Evolutionary conservation across 2,113 vertebrate genomes (phyloP), one percentile per base, ranked within the genome.

Genomic region (Nycticryphes semicollaris): DNA sequence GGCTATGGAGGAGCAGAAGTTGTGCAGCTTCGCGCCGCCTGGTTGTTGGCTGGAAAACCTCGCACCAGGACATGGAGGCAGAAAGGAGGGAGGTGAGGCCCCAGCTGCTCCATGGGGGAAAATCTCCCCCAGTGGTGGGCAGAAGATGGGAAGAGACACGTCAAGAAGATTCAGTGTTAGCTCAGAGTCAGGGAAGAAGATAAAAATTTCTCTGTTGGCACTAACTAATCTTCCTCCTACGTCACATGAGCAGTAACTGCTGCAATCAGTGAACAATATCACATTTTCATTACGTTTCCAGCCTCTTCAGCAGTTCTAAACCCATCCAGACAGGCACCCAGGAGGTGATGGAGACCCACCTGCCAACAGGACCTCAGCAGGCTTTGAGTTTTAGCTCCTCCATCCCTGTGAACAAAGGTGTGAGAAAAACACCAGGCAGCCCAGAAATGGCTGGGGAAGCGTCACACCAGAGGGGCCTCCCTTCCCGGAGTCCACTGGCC

Each of bases 221-320:
- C 28, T 37, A 68, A 66, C 8, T 1, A 5, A 64, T 56, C 89
- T 64, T 70, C 81, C 41, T 63, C 68, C 1, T 7, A 31, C 41
- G 2, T 2, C 28, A 2, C 0, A 0, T 0, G 35, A 87, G 73
- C 64, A 20, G 86, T 14, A 80, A 30, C 50, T 56, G 86, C 74
- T 67, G 84, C 39, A 39, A 72, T 17, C 23, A 5, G 76, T 3
- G 31, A 90, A 19, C 63, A 23, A 3, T 2, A 9, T 14, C 14
- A 37, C 48, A 6, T 25, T 77, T 76, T 18, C 75, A 30, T 14
- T 33, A 50, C 59, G 4, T 45, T 47, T 73, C 63, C 12, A 41
- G 75, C 48, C 48, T 50, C 43, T 31, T n/a, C 48, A 56, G 75
- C 85, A 73, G 35, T 1, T 57, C 63, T 28, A 30, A 88, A 45